These are phyloP conservation scores for Styela plicata DNA, from an alignment of 23 tunicate genomes.

Conservation along the genomic window DNA sequence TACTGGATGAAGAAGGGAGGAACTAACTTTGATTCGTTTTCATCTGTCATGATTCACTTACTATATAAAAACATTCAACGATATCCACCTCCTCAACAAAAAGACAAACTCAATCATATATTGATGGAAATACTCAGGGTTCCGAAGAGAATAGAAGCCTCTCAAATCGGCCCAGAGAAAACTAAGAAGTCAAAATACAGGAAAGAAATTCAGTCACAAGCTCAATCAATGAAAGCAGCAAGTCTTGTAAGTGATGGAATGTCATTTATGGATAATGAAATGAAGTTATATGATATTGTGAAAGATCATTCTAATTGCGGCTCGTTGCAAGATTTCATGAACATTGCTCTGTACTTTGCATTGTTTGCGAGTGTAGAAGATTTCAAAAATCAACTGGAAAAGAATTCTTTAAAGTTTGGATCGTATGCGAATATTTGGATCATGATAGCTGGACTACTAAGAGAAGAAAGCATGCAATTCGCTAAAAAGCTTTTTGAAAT, in stretches of 20 bases:
- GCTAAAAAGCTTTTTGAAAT: neutral
- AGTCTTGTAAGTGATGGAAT: neutral
- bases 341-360: neutral
- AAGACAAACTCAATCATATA: neutral
- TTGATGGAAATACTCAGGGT: neutral
- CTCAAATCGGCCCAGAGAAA: neutral
- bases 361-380: neutral
- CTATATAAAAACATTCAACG: neutral
- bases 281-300: neutral
- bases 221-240: neutral
- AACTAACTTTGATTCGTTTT: neutral
- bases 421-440: neutral
- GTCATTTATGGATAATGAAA: neutral
- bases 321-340: neutral
- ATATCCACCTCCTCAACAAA: neutral
- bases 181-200: neutral
- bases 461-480: neutral
- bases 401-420: neutral
- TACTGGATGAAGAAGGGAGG: neutral
- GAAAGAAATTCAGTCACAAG: neutral
- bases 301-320: neutral
- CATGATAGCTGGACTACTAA: neutral
- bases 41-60: neutral
- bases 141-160: neutral
- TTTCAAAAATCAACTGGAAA: neutral